A percentile compares a stretch with the other conserved stretches of the same genome.
These are phyloP conservation scores for Champsocephalus esox DNA, from an alignment of 2,797 vertebrate species.

Conservation along the genomic window DNA sequence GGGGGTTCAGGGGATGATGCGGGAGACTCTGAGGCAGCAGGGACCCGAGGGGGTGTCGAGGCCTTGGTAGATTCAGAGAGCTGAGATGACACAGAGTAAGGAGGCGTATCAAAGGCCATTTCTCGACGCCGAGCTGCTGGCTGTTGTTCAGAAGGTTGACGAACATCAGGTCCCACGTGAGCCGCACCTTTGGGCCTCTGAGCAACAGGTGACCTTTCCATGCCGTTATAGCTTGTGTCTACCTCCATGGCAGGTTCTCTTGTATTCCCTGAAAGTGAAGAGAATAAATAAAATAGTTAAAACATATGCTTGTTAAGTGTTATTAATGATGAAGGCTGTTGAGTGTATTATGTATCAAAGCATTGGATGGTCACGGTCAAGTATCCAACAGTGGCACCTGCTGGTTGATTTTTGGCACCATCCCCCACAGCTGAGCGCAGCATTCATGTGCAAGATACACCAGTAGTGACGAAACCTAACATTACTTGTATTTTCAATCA, in stretches of 20 bases:
- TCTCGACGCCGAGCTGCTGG: constrained; percentile 64
- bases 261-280: constrained; percentile 63
- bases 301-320: neutral
- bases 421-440: neutral
- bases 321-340: neutral
- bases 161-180: constrained; percentile 67
- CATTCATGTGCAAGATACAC: neutral
- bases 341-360: neutral
- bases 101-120: constrained; percentile 57
- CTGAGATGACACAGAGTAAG: constrained; percentile 55
- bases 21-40: constrained; percentile 53
- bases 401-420: constrained; percentile 43
- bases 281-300: constrained; percentile 17
- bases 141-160: constrained; percentile 68
- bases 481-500: neutral
- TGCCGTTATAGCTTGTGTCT: constrained; percentile 74
- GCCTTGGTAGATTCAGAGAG: constrained; percentile 53
- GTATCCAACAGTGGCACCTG: constrained; percentile 56
- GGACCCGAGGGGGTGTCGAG: constrained; percentile 58
- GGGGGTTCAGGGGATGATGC: constrained; percentile 54
- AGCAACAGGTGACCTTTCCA: constrained; percentile 68
- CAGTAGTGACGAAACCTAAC: too few species aligned
- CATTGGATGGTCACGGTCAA: neutral
- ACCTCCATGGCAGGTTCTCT: constrained; percentile 76
- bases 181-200: constrained; percentile 67